phyloP scores from a whole-genome alignment of 2,113 vertebrate genomes.

The Tonatia bakeri region DNA sequence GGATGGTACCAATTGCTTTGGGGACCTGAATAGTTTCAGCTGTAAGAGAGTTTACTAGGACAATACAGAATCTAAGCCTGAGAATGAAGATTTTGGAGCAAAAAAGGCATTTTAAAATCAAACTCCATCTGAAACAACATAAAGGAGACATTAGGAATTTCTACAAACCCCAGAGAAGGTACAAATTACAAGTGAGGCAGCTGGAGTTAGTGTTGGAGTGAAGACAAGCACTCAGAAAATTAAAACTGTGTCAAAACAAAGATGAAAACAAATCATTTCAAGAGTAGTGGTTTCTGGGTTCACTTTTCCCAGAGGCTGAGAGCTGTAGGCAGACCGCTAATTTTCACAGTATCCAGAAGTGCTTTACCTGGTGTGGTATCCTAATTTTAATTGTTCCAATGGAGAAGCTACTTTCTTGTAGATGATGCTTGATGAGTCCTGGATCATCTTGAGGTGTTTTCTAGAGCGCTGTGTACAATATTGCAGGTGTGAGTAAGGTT shows the following conservation, averaged over 20 bases:
- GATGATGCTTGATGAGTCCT: background rate
- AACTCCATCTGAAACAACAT: background rate
- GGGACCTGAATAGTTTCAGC: background rate
- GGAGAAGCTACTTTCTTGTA: background rate
- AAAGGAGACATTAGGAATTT: constrained; percentile 17
- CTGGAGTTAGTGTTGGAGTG: background rate
- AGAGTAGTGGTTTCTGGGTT: background rate
- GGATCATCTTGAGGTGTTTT: background rate
- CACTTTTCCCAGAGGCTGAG: background rate
- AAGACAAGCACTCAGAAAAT: constrained; percentile 23
- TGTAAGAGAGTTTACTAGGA: background rate
- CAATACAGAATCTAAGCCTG: background rate
- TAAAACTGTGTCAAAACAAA: background rate
- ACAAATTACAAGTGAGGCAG: constrained; percentile 27
- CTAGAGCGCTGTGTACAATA: background rate
- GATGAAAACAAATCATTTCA: constrained; percentile 15
- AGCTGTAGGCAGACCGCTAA: background rate
- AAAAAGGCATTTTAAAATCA: background rate
- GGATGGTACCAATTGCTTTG: background rate
- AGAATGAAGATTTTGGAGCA: background rate
- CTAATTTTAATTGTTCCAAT: background rate
- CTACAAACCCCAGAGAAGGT: background rate
- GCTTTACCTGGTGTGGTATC: background rate
- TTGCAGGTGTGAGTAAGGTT: background rate
- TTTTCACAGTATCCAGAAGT: background rate